Conservation (phyloP, 1,140 invertebrate genomes). For the Drosophila pallidifrons region DNA sequence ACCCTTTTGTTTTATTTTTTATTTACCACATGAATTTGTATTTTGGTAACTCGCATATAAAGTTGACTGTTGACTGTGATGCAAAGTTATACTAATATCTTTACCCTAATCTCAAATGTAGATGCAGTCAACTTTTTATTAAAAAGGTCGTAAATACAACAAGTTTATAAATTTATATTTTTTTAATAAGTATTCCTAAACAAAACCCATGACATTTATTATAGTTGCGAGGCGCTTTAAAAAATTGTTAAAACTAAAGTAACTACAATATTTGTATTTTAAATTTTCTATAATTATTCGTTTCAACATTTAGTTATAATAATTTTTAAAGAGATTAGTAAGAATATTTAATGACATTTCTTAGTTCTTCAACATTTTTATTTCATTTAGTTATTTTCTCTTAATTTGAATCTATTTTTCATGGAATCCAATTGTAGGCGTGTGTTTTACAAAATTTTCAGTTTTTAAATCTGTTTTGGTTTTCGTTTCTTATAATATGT, state of each 20-base stretch:
- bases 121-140: constrained; percentile 55
- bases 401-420: constrained; percentile 7
- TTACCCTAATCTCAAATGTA: constrained; percentile 63
- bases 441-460: constrained; percentile 17
- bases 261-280: constrained; percentile 56
- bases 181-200: constrained; percentile 51
- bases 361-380: constrained; percentile 15
- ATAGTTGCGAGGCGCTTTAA: constrained; percentile 30
- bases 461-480: constrained; percentile 16
- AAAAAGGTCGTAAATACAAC: constrained; percentile 13
- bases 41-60: constrained; percentile 66
- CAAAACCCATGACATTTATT: constrained; percentile 45
- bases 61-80: constrained; percentile 61
- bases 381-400: constrained; percentile 10
- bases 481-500: constrained; percentile 47
- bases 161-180: constrained; percentile 47
- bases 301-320: constrained; percentile 4
- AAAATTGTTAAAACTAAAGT: constrained; percentile 59
- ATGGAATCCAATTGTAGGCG: constrained; percentile 32
- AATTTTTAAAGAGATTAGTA: constrained; percentile 7
- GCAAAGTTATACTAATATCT: constrained; percentile 38
- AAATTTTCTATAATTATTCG: constrained; percentile 21
- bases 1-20: constrained; percentile 71
- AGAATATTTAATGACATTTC: constrained; percentile 9
- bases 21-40: constrained; percentile 59